A percentile compares a stretch with the other conserved stretches of the same genome.
These are phyloP conservation scores for Setipinna tenuifilis DNA, from an alignment of 2,797 vertebrate species.

Conservation along the genomic window DNA sequence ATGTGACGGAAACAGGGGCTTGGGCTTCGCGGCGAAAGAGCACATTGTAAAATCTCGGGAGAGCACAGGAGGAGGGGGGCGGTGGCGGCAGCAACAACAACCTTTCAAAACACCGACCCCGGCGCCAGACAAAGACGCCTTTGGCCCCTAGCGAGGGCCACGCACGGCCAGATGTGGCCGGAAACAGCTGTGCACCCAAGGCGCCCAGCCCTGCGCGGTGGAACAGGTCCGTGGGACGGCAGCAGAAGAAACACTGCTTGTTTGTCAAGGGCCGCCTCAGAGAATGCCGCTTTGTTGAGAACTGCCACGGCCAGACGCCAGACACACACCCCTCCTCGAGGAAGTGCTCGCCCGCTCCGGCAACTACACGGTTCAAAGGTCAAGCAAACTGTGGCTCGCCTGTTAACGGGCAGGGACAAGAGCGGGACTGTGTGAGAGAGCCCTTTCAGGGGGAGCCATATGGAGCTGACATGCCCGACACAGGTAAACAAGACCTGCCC, in stretches of 20 bases:
- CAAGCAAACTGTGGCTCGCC: constrained; percentile 64
- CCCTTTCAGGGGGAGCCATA: constrained; percentile 60
- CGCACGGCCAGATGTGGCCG: constrained; percentile 58
- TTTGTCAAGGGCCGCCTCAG: constrained; percentile 62
- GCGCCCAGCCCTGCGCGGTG: constrained; percentile 58
- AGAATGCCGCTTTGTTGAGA: constrained; percentile 58
- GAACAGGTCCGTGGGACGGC: constrained; percentile 62
- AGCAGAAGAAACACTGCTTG: constrained; percentile 53
- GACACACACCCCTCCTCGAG: constrained; percentile 58
- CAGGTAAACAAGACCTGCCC: constrained; percentile 61
- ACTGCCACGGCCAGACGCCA: constrained; percentile 47
- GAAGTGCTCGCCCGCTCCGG: constrained; percentile 63
- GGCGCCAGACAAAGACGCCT: constrained; percentile 59
- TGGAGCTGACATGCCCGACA: constrained; percentile 61
- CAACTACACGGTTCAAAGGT: constrained; percentile 55
- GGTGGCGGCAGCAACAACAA: constrained; percentile 49
- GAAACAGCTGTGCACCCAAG: constrained; percentile 59
- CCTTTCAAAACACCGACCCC: constrained; percentile 26
- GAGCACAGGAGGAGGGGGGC: constrained; percentile 55
- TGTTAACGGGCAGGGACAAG: constrained; percentile 62
- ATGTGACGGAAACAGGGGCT: neutral
- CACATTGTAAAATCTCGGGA: constrained; percentile 36
- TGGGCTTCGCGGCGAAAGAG: neutral
- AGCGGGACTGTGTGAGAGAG: constrained; percentile 61
- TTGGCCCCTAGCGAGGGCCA: constrained; percentile 67